Conservation (phyloP, 1,140 invertebrate genomes). For the Pseudomyrmex pallidus region DNA sequence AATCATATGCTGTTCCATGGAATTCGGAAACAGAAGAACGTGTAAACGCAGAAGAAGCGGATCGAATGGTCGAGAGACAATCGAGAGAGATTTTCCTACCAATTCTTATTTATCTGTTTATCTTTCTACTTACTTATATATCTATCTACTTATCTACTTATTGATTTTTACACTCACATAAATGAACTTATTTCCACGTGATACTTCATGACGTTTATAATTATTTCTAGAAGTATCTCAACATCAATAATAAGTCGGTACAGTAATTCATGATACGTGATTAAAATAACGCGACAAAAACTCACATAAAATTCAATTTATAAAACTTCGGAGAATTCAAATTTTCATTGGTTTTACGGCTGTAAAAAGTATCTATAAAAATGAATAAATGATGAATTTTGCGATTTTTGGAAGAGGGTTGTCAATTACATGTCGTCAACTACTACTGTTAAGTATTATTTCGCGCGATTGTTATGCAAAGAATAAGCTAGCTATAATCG, state of each 20-base stretch:
- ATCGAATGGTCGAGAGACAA: constrained; percentile 31
- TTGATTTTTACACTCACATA: constrained; percentile 16
- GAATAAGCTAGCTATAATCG: constrained; percentile 33
- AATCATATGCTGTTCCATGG: neutral
- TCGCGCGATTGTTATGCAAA: neutral
- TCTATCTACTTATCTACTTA: neutral
- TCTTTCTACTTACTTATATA: neutral
- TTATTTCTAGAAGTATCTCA: neutral
- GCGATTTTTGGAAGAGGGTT: neutral
- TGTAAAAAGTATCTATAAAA: neutral
- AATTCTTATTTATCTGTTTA: neutral
- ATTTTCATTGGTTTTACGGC: too few species aligned
- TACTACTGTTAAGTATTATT: neutral
- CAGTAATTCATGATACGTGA: too few species aligned
- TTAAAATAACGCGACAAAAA: too few species aligned
- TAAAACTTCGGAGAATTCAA: too few species aligned
- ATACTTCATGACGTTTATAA: neutral
- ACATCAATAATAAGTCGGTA: too few species aligned
- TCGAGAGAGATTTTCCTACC: constrained; percentile 16
- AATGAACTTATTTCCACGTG: neutral
- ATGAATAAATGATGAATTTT: neutral
- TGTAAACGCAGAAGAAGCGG: neutral
- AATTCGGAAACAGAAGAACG: neutral
- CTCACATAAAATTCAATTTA: too few species aligned
- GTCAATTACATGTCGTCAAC: neutral